phyloP scores from a whole-genome alignment of 2,888 invertebrate species.

The Chrysomela aeneicollis region DNA sequence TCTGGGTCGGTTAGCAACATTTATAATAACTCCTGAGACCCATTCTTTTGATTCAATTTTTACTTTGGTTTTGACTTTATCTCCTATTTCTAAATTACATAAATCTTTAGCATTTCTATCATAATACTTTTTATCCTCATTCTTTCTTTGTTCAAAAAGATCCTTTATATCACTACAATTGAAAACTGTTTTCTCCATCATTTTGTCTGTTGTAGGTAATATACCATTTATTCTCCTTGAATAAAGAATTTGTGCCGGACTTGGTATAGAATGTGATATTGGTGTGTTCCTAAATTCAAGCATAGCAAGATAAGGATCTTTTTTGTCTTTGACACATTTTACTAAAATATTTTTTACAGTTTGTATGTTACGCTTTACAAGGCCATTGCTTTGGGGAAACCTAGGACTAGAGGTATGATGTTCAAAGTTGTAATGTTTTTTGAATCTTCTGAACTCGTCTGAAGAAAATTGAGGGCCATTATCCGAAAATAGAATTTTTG shows the following conservation, averaged over 20 bases:
- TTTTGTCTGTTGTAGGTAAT: not conserved
- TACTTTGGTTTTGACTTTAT: too few species aligned
- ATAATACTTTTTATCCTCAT: not conserved
- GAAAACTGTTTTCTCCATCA: not conserved
- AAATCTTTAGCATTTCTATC: not conserved
- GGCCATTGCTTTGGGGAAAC: not conserved
- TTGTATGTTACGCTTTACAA: not conserved
- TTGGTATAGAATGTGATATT: not conserved
- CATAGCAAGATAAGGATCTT: not conserved
- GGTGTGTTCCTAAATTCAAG: not conserved
- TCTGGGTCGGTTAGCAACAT: too few species aligned
- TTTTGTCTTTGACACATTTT: not conserved
- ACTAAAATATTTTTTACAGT: not conserved
- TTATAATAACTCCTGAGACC: too few species aligned
- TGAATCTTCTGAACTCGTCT: not conserved
- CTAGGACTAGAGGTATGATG: not conserved
- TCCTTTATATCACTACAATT: not conserved
- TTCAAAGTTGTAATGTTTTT: not conserved
- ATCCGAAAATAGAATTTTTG: slow-evolving; percentile 4
- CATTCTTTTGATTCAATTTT: too few species aligned
- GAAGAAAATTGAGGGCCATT: not conserved
- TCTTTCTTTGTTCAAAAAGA: not conserved
- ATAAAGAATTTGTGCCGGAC: not conserved
- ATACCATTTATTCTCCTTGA: not conserved
- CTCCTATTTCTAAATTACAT: not conserved